Evolutionary conservation across 2,888 invertebrate genomes (phyloP), one percentile per base, ranked within the genome.

Genomic region (Vandiemenella viatica): DNA sequence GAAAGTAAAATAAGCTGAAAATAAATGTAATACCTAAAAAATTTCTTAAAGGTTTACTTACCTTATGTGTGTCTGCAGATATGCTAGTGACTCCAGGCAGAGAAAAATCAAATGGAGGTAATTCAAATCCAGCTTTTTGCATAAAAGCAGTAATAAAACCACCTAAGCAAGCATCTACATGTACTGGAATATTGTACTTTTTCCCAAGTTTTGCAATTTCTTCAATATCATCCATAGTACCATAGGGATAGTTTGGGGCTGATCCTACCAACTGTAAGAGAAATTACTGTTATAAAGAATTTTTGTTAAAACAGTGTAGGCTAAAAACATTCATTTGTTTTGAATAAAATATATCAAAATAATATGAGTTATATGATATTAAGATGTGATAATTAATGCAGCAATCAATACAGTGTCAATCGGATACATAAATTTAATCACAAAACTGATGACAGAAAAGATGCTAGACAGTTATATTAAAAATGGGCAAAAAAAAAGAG

Each of bases 31-130:
- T n/a, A n/a, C n/a, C n/a, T n/a, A n/a, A n/a, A n/a, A n/a, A n/a
- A n/a, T n/a, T n/a, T n/a, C n/a, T n/a, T n/a, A n/a, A n/a, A n/a
- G 13, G 51, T n/a, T n/a, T n/a, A n/a, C 55, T 51, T 63, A 89
- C 89, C 75, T 98, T 98, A 63, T 98, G 97, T 0, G 96, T 93
- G 64, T 98, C 98, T n/a, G 91, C 92, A 0, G 96, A 96, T 50
- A 98, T 95, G 61, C 96, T 96, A 0, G 87, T 85, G 0, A 98
- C 93, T 1, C 97, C 98, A 1, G 83, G 78, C 49, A 98, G 71
- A 7, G 78, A 63, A 69, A 98, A 99, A 71, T 98, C 96, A 65
- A 92, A 93, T 13, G 74, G 72, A 1, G 82, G 80, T 5, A 91
- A 60, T 0, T 69, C 62, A 63, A 78, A 90, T 0, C 96, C 96